phyloP scores from a whole-genome alignment of 2,113 vertebrate species.

The Ctenomys sociabilis region DNA sequence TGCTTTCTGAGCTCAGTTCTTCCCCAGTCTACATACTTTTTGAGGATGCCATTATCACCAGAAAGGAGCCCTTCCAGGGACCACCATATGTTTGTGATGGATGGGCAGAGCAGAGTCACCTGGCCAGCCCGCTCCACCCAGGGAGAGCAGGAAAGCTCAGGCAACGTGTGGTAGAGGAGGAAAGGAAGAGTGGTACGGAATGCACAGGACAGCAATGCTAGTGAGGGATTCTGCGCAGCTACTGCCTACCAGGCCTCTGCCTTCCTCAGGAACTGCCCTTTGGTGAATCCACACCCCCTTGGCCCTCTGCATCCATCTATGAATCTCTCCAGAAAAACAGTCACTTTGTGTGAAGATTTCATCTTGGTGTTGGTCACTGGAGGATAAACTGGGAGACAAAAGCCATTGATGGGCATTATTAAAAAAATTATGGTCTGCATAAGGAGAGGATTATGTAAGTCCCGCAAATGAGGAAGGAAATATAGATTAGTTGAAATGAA shows the following conservation, averaged over 20 bases:
- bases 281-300: background rate
- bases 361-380: background rate
- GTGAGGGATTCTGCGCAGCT: background rate
- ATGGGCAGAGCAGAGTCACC: background rate
- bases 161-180: background rate
- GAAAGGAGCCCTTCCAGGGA: background rate
- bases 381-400: background rate
- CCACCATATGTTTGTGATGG: background rate
- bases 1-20: background rate
- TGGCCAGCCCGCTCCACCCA: background rate
- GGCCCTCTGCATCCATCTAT: background rate
- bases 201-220: too few species aligned
- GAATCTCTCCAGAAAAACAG: background rate
- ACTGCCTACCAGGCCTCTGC: background rate
- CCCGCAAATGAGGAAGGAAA: background rate
- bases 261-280: background rate
- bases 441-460: background rate
- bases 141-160: background rate
- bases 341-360: background rate
- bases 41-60: background rate
- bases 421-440: background rate
- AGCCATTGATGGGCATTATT: background rate
- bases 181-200: background rate
- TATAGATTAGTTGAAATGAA: background rate
- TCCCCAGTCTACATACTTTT: background rate